Conservation (phyloP, 2,113 vertebrate species). For the Zosterops pallidus region DNA sequence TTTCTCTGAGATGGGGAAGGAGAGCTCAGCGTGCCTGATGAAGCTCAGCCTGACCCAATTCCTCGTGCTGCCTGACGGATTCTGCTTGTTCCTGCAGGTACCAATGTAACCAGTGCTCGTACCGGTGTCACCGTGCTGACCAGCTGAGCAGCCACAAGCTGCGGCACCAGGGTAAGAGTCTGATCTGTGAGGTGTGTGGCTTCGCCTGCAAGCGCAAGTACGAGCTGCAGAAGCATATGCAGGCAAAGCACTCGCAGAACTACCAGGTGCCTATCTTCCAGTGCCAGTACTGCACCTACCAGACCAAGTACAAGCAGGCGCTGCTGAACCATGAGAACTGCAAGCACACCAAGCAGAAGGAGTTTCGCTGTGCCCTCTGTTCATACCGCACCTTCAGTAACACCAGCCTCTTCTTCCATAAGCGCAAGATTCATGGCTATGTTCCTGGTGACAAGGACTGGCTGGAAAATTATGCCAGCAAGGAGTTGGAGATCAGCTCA, state of each 20-base stretch:
- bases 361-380: constrained; percentile 90
- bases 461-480: constrained; percentile 84
- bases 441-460: constrained; percentile 89
- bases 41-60: background rate
- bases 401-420: constrained; percentile 94
- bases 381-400: constrained; percentile 91
- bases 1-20: background rate
- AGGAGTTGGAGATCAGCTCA: constrained; percentile 78
- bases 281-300: constrained; percentile 92
- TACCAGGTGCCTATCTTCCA: constrained; percentile 76
- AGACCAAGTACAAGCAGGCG: constrained; percentile 89
- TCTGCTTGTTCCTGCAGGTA: constrained; percentile 76
- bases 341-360: constrained; percentile 89
- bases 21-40: background rate
- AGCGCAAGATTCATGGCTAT: constrained; percentile 91
- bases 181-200: constrained; percentile 95
- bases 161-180: constrained; percentile 90
- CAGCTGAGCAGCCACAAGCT: constrained; percentile 97
- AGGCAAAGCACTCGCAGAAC: constrained; percentile 82
- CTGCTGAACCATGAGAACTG: constrained; percentile 95
- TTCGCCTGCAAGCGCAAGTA: constrained; percentile 95
- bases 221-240: constrained; percentile 93
- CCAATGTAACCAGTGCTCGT: constrained; percentile 90
- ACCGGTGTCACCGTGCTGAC: constrained; percentile 93
- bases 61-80: rapidly evolving